Conservation (phyloP, 2,888 invertebrate genomes). For the Melanargia galathea region DNA sequence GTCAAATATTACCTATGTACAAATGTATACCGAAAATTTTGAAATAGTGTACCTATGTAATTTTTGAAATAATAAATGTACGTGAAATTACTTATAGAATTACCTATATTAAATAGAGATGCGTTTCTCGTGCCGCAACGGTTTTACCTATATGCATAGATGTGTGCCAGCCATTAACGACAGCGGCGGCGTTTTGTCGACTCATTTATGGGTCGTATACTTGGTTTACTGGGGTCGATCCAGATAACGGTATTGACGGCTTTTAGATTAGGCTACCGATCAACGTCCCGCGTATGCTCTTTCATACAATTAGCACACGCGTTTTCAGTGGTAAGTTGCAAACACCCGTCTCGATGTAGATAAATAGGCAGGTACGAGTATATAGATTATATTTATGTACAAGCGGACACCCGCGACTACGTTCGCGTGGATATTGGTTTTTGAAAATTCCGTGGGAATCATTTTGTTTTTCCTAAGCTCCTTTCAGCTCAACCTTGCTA, state of each 20-base stretch:
- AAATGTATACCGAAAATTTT: too few relatives aligned
- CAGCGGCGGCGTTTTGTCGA: conserved; percentile 58
- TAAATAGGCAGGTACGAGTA: too few relatives aligned
- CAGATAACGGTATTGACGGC: conserved; percentile 72
- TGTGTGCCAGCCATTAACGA: conserved; percentile 53
- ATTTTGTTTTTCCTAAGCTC: too few relatives aligned
- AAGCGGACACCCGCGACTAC: too few relatives aligned
- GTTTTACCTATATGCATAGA: neutral
- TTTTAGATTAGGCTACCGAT: conserved; percentile 63
- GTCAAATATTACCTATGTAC: too few relatives aligned
- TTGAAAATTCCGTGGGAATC: too few relatives aligned
- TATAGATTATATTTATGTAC: too few relatives aligned
- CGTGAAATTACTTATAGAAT: neutral
- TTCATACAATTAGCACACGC: conserved; percentile 59
- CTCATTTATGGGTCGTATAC: conserved; percentile 74
- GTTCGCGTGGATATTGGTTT: too few relatives aligned
- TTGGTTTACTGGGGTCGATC: conserved; percentile 65
- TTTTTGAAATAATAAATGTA: too few relatives aligned
- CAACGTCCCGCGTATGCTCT: conserved; percentile 50
- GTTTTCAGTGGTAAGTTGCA: neutral
- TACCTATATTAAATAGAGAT: neutral
- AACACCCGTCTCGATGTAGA: too few relatives aligned
- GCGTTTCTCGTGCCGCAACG: conserved; percentile 5
- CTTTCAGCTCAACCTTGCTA: too few relatives aligned
- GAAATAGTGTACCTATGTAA: too few relatives aligned